Evolutionary conservation across 2,888 invertebrate species (phyloP).

Genomic region (Nebria brevicollis): DNA sequence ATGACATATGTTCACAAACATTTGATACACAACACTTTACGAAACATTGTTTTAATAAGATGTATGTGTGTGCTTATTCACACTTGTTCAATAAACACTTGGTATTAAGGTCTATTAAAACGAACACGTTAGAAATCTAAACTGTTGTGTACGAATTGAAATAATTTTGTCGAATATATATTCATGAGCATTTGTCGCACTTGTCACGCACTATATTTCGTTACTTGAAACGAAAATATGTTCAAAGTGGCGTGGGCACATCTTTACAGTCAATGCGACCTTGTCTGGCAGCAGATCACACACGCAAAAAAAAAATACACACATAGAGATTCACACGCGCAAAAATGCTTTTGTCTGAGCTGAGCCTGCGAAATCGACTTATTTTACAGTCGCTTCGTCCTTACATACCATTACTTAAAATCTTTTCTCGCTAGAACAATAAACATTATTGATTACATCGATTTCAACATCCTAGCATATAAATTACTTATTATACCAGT

Average conservation of each 20-base stretch:
- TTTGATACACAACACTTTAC: not conserved
- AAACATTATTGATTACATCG: not conserved
- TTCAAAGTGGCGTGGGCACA: conserved; percentile 8
- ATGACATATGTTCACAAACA: not conserved
- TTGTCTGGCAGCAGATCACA: conserved; percentile 19
- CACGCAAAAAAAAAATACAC: conserved; percentile 8
- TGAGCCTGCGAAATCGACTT: conserved; percentile 5
- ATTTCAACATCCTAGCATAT: not conserved
- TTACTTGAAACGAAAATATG: conserved; percentile 8
- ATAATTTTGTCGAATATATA: not conserved
- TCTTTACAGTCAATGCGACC: conserved; percentile 8
- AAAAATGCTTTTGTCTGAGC: conserved; percentile 14
- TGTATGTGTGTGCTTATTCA: no score
- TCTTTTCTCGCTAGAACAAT: not conserved
- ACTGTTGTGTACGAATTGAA: conserved; percentile 9
- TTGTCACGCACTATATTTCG: conserved; percentile 1
- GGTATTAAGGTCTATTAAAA: no score
- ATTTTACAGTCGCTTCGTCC: conserved; percentile 2
- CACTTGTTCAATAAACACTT: no score
- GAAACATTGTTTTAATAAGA: no score
- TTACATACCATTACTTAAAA: not conserved
- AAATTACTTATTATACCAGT: not conserved
- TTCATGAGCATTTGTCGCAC: not conserved
- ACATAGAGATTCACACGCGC: conserved; percentile 8
- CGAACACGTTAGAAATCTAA: no score